Percentiles rank a stretch among this genome's conserved stretches.
Conservation (phyloP, 2,888 invertebrate genomes). For the Drosophila demipolita region DNA sequence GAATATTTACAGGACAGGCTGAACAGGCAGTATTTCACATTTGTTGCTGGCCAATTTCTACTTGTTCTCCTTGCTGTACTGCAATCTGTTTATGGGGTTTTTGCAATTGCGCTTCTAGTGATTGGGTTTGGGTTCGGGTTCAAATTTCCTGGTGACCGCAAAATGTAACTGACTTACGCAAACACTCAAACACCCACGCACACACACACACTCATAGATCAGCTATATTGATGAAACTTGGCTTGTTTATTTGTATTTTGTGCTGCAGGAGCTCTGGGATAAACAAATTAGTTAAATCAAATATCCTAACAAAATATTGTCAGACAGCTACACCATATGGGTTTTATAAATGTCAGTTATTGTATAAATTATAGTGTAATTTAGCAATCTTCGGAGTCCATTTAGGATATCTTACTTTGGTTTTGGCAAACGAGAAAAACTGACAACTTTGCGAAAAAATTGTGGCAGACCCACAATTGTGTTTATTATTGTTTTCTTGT, state of each 20-base stretch:
- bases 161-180: conserved; percentile 39
- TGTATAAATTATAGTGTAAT: not conserved
- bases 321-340: not conserved
- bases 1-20: conserved; percentile 11
- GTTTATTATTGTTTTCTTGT: conserved; percentile 4
- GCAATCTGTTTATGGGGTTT: conserved; percentile 36
- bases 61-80: not conserved
- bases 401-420: not conserved
- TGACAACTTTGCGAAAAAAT: conserved; percentile 55
- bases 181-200: conserved; percentile 2
- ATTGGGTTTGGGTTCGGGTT: conserved; percentile 43
- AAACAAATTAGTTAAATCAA: too few species aligned
- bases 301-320: not conserved
- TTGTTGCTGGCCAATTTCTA: conserved; percentile 31
- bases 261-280: not conserved
- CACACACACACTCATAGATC: not conserved
- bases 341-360: not conserved
- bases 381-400: not conserved
- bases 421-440: conserved; percentile 15
- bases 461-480: conserved; percentile 41
- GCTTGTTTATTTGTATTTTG: not conserved
- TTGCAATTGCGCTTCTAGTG: conserved; percentile 23
- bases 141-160: conserved; percentile 35
- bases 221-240: not conserved
- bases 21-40: conserved; percentile 35